phyloP scores from a whole-genome alignment of 2,797 vertebrate species.

The Protonibea diacanthus region DNA sequence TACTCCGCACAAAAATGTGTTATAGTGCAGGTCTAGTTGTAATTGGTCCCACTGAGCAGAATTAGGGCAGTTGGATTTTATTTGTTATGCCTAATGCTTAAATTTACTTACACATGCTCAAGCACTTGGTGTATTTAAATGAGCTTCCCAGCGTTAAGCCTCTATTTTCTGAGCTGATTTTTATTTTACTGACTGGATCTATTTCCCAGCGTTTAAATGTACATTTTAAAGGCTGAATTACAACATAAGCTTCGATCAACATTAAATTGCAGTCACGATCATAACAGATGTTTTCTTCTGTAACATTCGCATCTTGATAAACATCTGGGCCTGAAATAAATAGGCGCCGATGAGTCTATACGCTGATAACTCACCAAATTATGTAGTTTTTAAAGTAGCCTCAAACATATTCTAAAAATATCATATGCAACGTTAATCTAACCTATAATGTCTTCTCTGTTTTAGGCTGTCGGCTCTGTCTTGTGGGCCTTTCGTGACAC shows the following conservation, averaged over 20 bases:
- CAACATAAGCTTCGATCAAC: slow-evolving; percentile 1
- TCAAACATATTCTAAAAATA: neutral
- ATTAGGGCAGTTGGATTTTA: slow-evolving; percentile 3
- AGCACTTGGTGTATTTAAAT: neutral
- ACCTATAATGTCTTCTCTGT: neutral
- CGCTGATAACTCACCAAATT: slow-evolving; percentile 19
- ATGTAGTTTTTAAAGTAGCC: neutral
- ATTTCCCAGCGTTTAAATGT: neutral
- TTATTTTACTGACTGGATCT: neutral
- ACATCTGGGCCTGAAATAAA: slow-evolving; percentile 58
- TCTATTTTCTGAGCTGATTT: neutral
- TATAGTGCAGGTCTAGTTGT: slow-evolving; percentile 2
- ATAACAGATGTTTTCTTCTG: slow-evolving; percentile 49
- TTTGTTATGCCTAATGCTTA: slow-evolving; percentile 2
- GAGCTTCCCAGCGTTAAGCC: neutral
- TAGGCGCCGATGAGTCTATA: slow-evolving; percentile 35
- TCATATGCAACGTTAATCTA: neutral
- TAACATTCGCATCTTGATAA: slow-evolving; percentile 33
- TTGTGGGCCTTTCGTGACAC: slow-evolving; percentile 2
- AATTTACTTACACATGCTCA: neutral
- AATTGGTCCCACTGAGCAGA: slow-evolving; percentile 34
- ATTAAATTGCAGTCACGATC: slow-evolving; percentile 27
- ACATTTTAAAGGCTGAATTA: neutral
- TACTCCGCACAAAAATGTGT: slow-evolving; percentile 12
- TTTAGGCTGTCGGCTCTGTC: neutral